These are phyloP conservation scores for Leptothorax acervorum DNA, from an alignment of 2,888 invertebrate species.

Conservation along the genomic window DNA sequence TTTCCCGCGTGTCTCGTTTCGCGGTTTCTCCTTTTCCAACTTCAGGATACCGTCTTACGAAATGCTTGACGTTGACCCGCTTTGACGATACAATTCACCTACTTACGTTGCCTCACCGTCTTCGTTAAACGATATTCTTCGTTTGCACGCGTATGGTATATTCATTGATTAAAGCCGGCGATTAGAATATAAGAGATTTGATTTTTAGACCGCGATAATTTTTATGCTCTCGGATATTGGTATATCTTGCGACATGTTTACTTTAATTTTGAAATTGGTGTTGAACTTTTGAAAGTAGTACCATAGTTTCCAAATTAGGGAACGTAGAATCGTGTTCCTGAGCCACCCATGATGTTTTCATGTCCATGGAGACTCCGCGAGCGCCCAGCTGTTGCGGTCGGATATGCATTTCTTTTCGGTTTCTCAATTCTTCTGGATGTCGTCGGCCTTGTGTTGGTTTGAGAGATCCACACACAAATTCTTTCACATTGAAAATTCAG, in stretches of 20 bases:
- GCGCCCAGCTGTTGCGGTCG: constrained; percentile 74
- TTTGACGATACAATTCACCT: constrained; percentile 51
- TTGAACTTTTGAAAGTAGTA: constrained; percentile 57
- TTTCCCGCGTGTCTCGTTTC: constrained; percentile 3
- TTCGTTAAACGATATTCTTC: background rate
- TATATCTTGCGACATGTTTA: background rate
- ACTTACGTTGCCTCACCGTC: background rate
- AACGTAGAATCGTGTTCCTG: constrained; percentile 81
- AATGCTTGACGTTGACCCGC: constrained; percentile 64
- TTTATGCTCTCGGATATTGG: background rate
- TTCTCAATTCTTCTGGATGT: constrained; percentile 19
- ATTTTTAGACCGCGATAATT: background rate
- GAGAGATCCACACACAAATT: background rate
- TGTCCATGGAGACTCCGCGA: constrained; percentile 86
- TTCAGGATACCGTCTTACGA: constrained; percentile 55
- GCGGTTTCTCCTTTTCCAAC: constrained; percentile 47
- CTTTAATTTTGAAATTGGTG: background rate
- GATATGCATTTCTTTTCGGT: constrained; percentile 67
- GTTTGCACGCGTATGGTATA: background rate
- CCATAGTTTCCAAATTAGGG: constrained; percentile 78
- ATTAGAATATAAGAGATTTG: background rate
- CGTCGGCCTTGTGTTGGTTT: background rate
- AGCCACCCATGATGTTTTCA: constrained; percentile 88
- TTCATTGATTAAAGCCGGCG: background rate
- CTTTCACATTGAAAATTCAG: background rate